These are phyloP conservation scores for Echeneis naucrates DNA, from an alignment of 2,797 vertebrate species.

Conservation along the genomic window DNA sequence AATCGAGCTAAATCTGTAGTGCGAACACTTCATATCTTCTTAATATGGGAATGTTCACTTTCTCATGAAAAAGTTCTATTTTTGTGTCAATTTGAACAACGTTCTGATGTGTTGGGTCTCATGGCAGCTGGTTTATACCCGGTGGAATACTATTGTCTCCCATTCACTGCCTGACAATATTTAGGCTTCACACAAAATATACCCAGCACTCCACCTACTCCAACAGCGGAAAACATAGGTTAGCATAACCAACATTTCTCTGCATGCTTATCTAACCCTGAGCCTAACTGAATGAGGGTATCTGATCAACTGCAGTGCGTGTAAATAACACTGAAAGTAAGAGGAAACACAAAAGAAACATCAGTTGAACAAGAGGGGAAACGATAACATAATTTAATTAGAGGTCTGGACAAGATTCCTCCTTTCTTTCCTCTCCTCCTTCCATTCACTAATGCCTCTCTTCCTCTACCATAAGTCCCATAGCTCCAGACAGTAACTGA, in stretches of 20 bases:
- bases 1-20: background rate
- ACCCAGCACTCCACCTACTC: conserved; percentile 32
- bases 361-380: conserved; percentile 1
- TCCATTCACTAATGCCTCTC: conserved; percentile 10
- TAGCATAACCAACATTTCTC: conserved; percentile 23
- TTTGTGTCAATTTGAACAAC: conserved; percentile 4
- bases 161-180: conserved; percentile 54
- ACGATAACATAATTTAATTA: conserved; percentile 36
- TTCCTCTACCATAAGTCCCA: conserved; percentile 43
- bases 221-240: conserved; percentile 11
- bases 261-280: conserved; percentile 2
- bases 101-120: conserved; percentile 34
- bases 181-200: conserved; percentile 44
- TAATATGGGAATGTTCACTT: background rate
- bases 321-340: background rate
- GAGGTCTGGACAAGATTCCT: conserved; percentile 20
- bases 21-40: background rate
- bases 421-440: background rate
- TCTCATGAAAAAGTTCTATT: conserved; percentile 1
- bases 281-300: conserved; percentile 1
- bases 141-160: conserved; percentile 41
- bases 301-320: background rate
- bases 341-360: background rate
- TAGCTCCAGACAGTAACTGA: conserved; percentile 61
- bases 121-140: conserved; percentile 50